phyloP scores from a whole-genome alignment of 2,797 vertebrate genomes.

The Sphenodon punctatus region DNA sequence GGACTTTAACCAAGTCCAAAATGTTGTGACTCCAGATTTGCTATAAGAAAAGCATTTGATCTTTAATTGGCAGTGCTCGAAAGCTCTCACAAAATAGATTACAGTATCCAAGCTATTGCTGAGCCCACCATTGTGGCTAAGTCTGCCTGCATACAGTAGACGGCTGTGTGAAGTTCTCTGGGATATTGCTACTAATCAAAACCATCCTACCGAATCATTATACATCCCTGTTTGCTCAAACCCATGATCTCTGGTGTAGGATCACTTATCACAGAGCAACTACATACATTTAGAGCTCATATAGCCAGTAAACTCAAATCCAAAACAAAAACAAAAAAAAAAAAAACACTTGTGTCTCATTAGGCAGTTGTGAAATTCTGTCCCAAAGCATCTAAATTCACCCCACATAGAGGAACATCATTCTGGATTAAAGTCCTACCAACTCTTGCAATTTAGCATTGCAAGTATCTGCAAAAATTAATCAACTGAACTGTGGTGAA shows the following conservation, averaged over 20 bases:
- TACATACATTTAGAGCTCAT: too few species aligned
- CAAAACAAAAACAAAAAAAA: neutral
- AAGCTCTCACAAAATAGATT: neutral
- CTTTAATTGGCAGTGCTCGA: constrained; percentile 14
- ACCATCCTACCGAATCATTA: neutral
- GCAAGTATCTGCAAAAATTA: neutral
- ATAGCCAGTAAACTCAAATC: too few species aligned
- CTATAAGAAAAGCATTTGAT: constrained; percentile 41
- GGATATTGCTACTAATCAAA: neutral
- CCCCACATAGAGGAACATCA: neutral
- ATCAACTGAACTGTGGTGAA: neutral
- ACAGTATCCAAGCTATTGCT: neutral
- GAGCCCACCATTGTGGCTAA: neutral
- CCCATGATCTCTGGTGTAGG: neutral
- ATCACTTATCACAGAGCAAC: neutral
- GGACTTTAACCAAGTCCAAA: constrained; percentile 4
- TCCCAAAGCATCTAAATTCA: neutral
- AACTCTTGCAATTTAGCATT: neutral
- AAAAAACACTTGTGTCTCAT: neutral
- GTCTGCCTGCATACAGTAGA: neutral
- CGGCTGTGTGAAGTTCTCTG: neutral
- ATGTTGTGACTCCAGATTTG: constrained; percentile 37
- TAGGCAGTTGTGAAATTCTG: neutral
- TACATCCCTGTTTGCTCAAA: neutral
- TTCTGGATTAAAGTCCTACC: neutral